Evolutionary conservation across 23 tunicate genomes (phyloP), one percentile per base, ranked within the genome.

Genomic region (Ciona savignyi): DNA sequence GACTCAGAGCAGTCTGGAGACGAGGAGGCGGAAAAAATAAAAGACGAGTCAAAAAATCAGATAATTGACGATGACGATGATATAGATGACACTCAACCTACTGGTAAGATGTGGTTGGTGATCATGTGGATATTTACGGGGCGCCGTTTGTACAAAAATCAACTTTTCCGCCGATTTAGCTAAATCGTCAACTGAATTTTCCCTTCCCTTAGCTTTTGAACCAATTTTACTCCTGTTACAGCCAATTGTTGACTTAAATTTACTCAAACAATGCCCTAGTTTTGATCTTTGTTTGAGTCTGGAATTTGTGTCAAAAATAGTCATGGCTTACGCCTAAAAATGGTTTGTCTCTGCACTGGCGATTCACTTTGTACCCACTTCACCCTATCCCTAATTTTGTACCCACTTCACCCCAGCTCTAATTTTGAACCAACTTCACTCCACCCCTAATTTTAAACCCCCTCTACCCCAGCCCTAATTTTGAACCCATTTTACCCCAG

Each of bases 51-150:
- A 77, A 77, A 33, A 71, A 77, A 67, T 30, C 65, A 25, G 62
- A 42, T 67, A 1, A 79, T 70, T n/a, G 76, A 60, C 3, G 76
- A 82, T 56, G 87, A 82, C 61, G 75, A 74, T 22, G 87, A 82
- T 2, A 65, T 33, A 21, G 84, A 70, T 22, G 22, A 25, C 28
- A 63, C 28, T 9, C 67, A 23, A n/a, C 67, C 67, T 9, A 6
- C 24, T 63, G 67, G 28, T 63, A 15, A 42, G 56, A 6, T 42
- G 56, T 42, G 9, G 56, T 42, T 42, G 15, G 9, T 42, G 15
- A 6, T 42, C 15, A 42, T 42, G 56, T 42, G 15, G 15, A 6
- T 42, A 15, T 42, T 9, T 6, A 15, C 56, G 56, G 9, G 56
- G 9, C 15, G 15, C 9, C 15, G 15, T 42, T 42, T 42, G 15